These are phyloP conservation scores for Drosophila mettleri DNA, from an alignment of 2,888 invertebrate species.

Conservation along the genomic window DNA sequence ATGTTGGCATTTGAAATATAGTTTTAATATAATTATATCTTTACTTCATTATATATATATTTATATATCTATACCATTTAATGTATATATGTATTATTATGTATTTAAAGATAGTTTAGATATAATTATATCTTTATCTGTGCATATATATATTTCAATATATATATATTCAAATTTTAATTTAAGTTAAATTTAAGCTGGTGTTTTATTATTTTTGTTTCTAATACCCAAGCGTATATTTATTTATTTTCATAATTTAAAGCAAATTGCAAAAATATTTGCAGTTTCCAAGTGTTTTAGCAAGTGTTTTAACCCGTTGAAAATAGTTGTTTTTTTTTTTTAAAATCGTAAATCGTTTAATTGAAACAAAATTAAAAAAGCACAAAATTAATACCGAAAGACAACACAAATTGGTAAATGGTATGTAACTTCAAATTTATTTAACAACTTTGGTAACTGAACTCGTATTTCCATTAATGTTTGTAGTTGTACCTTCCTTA, in stretches of 20 bases:
- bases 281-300: conserved; percentile 34
- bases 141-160: neutral
- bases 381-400: conserved; percentile 13
- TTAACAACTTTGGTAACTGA: conserved; percentile 16
- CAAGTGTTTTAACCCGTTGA: conserved; percentile 40
- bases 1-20: too few relatives aligned
- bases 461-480: neutral
- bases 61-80: neutral
- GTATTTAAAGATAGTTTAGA: too few relatives aligned
- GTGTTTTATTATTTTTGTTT: conserved; percentile 1
- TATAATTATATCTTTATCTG: neutral
- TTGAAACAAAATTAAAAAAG: conserved; percentile 18
- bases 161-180: neutral
- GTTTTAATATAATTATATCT: neutral
- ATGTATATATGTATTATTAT: too few relatives aligned
- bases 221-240: conserved; percentile 23
- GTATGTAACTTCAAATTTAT: conserved; percentile 59
- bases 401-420: conserved; percentile 49
- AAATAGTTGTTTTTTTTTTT: conserved; percentile 9
- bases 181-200: conserved; percentile 15
- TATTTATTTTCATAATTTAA: conserved; percentile 32
- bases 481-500: conserved; percentile 11
- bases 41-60: neutral
- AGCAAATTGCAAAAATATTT: conserved; percentile 27
- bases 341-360: conserved; percentile 1